Evolutionary conservation across 1,140 invertebrate species (phyloP), one percentile per base, ranked within the genome.

Genomic region (Drosophila busckii): DNA sequence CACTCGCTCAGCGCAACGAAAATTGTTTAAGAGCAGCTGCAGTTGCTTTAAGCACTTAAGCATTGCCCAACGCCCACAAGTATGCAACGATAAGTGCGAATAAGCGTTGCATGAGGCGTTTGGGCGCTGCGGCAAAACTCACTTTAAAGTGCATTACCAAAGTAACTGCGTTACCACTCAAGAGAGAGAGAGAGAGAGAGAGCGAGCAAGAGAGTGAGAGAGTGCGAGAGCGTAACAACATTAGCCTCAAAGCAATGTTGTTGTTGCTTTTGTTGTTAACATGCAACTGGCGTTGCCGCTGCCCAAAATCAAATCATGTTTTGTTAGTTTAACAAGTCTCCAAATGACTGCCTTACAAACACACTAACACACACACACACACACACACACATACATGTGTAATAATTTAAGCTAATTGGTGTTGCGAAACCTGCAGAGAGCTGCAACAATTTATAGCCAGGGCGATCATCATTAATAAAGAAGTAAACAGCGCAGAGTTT

Each of bases 1-100:
- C 9, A 8, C 8, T 35, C 7, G 12, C 45, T 10, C 34, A 45
- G 29, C 2, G 8, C 13, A 13, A n/a, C 13, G 50, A 12, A 15
- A 32, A 28, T 15, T 13, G 13, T 0, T 9, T 17, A 1, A 23
- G 7, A 44, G 37, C 26, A 28, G 28, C 29, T 20, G 10, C 48
- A 26, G 9, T 19, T 45, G 22, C 42, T 38, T 37, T 37, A 63
- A 42, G 60, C 60, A 66, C 61, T 66, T 56, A 56, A 66, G 50
- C 60, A 10, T 66, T 60, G 61, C 32, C 35, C 8, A 45, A 50
- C 60, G 54, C 70, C 49, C 60, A 55, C 35, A 70, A 75, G 70
- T 76, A 75, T 75, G 54, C 70, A 70, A 55, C 65, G 65, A 76
- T 65, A 76, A 69, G 64, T 75, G 65, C 45, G 60, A 75, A 55